Base-by-base conservation (phyloP, 2,113 vertebrate genomes). In the Megalops atlanticus region DNA sequence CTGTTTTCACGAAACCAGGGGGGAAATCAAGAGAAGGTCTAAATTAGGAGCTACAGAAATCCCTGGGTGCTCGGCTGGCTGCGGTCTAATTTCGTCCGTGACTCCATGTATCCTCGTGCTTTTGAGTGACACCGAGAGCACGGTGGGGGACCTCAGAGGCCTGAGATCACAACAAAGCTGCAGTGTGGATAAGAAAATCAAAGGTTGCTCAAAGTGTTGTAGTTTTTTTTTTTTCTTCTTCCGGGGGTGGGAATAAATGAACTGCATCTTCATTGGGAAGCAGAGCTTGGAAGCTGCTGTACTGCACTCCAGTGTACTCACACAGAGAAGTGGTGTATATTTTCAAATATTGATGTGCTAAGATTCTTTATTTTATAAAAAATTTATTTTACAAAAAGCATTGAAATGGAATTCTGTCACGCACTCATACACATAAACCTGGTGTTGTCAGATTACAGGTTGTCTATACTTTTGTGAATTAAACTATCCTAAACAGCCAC, bases 161-260 rank as follows among this genome's bases (percentile, higher is more conserved):
- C 58, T 45, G 54, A 76, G 69, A 83, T 85, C 84, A 83, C 52
- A 78, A 71, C 33, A 81, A n/a, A 81, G 81, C 80, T 74, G 49
- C 74, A 76, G 81, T 82, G 78, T 70, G 68, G 79, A 87, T 83
- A 87, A 87, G 35, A 35, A 77, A 41, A 80, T 86, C 58, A 81
- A 82, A 85, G 87, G 82, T 38, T 82, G 54, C 85, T 85, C 71
- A 85, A 84, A 87, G 77, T 78, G 36, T 76, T 74, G 43, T 39
- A 81, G 18, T 38, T 80, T 64, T 80, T 52, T 79, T 41, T 45
- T 78, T 52, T 74, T 43, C 27, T 41, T 58, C n/a, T 58, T n/a
- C n/a, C 21, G 52, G 16, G 52, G 52, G 52, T 4, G 52, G 52
- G n/a, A n/a, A n/a, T n/a, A n/a, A n/a, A n/a, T n/a, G n/a, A n/a